Evolutionary conservation across 2,888 invertebrate genomes (phyloP).

Genomic region (Dicycla oo): DNA sequence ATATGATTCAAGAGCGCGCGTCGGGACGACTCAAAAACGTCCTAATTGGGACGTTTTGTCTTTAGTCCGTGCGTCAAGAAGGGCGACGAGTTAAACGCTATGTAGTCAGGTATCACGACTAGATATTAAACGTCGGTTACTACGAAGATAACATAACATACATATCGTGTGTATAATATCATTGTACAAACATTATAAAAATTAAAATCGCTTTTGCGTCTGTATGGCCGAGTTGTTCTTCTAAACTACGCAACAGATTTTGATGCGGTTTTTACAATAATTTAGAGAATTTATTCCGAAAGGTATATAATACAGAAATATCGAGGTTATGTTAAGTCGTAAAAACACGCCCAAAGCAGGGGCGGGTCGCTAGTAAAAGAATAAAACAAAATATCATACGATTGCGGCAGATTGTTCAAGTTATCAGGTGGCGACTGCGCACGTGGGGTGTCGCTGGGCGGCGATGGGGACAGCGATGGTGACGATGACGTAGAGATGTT

Average conservation of each 20-base stretch:
- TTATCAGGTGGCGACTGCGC: conserved; percentile 67
- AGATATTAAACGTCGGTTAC: too few species aligned
- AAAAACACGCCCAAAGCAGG: not conserved
- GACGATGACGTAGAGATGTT: conserved; percentile 51
- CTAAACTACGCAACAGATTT: not conserved
- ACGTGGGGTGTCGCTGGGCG: conserved; percentile 68
- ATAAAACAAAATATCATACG: conserved; percentile 69
- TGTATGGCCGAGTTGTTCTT: not conserved
- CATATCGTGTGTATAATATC: too few species aligned
- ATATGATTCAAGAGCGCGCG: too few species aligned
- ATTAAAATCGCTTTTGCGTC: too few species aligned
- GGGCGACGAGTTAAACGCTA: too few species aligned
- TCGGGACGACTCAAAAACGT: too few species aligned
- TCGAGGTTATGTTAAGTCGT: not conserved
- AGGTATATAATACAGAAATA: not conserved
- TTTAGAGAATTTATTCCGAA: not conserved
- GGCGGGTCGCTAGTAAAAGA: not conserved
- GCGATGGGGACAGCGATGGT: conserved; percentile 67
- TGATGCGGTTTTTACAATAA: not conserved
- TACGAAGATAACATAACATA: too few species aligned
- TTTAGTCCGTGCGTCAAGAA: too few species aligned
- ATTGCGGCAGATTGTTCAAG: conserved; percentile 70
- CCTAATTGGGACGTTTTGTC: too few species aligned
- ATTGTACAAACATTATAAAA: too few species aligned
- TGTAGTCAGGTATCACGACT: too few species aligned